phyloP scores from a whole-genome alignment of 2,888 invertebrate species.

The Bhutanitis thaidina region DNA sequence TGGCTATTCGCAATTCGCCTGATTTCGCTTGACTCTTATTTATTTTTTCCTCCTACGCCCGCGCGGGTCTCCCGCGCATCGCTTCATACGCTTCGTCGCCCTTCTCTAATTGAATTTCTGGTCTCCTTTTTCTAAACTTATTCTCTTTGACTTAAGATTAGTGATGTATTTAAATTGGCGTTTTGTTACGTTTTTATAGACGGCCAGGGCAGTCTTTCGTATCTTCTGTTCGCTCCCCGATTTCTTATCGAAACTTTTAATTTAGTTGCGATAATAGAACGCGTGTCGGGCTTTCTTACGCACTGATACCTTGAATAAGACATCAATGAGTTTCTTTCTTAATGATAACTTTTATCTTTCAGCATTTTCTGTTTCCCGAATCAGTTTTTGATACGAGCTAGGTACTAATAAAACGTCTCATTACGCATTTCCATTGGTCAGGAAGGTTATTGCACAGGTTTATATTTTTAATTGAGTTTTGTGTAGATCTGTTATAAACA shows the following conservation, averaged over 20 bases:
- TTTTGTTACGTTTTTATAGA: constrained; percentile 73
- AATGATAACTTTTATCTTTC: constrained; percentile 18
- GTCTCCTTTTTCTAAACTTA: constrained; percentile 72
- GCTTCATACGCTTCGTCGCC: constrained; percentile 45
- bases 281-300: constrained; percentile 25
- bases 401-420: not conserved
- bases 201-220: constrained; percentile 37
- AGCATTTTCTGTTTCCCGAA: constrained; percentile 1
- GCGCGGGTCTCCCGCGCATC: constrained; percentile 40
- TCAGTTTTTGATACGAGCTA: constrained; percentile 5
- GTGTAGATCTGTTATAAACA: no score
- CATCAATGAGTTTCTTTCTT: constrained; percentile 23
- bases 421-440: not conserved
- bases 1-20: constrained; percentile 77
- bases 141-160: constrained; percentile 78
- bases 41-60: constrained; percentile 62
- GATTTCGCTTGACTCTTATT: constrained; percentile 72
- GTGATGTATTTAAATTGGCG: constrained; percentile 75
- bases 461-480: no score
- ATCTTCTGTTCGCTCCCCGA: constrained; percentile 37
- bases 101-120: constrained; percentile 72
- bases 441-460: no score
- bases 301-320: constrained; percentile 21
- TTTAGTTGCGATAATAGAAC: constrained; percentile 57
- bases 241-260: constrained; percentile 61